These are phyloP conservation scores for Chinchilla lanigera DNA, from an alignment of 2,113 vertebrate species.

Conservation along the genomic window DNA sequence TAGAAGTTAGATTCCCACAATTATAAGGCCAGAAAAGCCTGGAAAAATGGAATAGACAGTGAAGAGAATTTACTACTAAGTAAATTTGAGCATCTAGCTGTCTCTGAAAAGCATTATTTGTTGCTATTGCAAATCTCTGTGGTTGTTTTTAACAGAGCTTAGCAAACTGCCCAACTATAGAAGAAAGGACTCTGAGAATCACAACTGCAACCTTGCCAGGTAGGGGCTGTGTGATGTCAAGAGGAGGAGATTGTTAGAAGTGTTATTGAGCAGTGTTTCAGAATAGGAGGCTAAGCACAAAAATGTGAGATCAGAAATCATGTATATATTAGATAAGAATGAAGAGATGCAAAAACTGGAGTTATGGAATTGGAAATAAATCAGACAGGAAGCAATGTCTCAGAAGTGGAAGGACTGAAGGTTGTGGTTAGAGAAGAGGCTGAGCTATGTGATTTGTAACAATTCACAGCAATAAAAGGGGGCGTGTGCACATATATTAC, in stretches of 20 bases:
- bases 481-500: accelerated
- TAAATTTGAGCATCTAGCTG: neutral
- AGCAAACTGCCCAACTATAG: neutral
- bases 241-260: neutral
- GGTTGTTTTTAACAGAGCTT: neutral
- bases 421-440: neutral
- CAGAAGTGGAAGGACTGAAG: neutral
- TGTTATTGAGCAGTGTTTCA: neutral
- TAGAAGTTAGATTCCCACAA: neutral
- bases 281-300: neutral
- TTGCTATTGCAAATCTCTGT: neutral
- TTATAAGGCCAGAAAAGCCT: neutral
- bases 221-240: neutral
- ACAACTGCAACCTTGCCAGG: neutral
- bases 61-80: neutral
- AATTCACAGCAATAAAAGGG: neutral
- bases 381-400: neutral
- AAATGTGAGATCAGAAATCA: neutral
- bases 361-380: neutral
- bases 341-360: neutral
- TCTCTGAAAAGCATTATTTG: neutral
- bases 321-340: neutral
- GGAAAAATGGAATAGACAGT: neutral
- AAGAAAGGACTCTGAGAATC: neutral
- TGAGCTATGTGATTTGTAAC: neutral